These are phyloP conservation scores for Acleris holmiana DNA, from an alignment of 2,888 invertebrate genomes.

Conservation along the genomic window DNA sequence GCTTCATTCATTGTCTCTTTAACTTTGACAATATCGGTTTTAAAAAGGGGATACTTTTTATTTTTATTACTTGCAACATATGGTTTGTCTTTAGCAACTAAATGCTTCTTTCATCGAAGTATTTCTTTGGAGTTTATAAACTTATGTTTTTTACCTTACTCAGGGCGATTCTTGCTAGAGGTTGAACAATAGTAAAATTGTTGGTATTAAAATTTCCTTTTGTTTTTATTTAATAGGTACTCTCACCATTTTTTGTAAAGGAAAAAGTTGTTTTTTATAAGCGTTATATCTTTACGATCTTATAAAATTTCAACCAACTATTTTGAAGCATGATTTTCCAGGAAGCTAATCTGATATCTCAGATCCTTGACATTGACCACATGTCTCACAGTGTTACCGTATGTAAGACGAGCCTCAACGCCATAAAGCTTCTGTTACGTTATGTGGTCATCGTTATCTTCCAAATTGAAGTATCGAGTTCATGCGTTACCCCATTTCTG, in stretches of 20 bases:
- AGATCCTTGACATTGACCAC: constrained; percentile 31
- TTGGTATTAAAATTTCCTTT: no score
- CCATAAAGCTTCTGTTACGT: constrained; percentile 31
- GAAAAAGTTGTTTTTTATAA: no score
- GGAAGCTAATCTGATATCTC: constrained; percentile 21
- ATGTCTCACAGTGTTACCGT: constrained; percentile 13
- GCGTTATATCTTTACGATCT: no score
- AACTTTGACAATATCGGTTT: constrained; percentile 47
- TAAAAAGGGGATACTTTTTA: constrained; percentile 34
- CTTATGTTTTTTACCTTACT: no score
- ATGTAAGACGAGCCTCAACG: constrained; percentile 29
- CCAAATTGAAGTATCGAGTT: constrained; percentile 32
- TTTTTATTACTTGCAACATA: constrained; percentile 32
- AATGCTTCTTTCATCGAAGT: background rate
- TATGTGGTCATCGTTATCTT: constrained; percentile 14
- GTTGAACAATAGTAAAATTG: no score
- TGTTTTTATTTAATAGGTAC: no score
- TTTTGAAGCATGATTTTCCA: background rate
- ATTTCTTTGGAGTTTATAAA: background rate
- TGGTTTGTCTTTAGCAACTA: constrained; percentile 1
- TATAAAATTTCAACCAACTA: no score
- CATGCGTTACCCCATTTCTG: background rate
- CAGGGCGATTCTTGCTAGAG: no score
- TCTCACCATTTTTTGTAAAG: no score
- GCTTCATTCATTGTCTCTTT: constrained; percentile 44